Base-by-base conservation (phyloP, 2,113 vertebrate species). In the Hemiprocne comata region DNA sequence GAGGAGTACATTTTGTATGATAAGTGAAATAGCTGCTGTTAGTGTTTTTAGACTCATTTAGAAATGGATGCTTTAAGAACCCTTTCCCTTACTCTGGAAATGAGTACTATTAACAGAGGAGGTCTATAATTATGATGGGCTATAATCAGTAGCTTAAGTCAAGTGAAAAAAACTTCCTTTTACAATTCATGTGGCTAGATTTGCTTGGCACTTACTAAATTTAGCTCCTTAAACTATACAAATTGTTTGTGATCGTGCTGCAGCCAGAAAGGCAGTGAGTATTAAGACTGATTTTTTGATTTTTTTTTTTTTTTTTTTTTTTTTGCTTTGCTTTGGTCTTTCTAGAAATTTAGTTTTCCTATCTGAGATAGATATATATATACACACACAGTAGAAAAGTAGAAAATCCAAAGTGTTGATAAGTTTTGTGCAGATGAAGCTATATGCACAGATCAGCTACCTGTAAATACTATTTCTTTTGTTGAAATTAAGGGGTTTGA, bases 111-210 rank as follows among this genome's bases (percentile, higher is more conserved):
- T 76, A 82, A 48, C 69, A 91, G 80, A 80, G 26, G 17, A 60
- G 25, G 51, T 93, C 75, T 94, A 1, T 89, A 81, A 76, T 96
- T 95, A 72, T 33, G 34, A 83, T 44, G 64, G 73, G 48, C 62
- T 89, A 29, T 82, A 93, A 96, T 94, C 83, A 91, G 73, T 80
- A 87, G 46, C 69, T 85, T 51, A 89, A 93, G 82, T 85, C 72
- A 82, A 85, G 46, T 42, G 71, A 65, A 80, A 89, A 85, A 85
- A 54, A 13, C 34, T 74, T 82, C 50, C 71, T 85, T 88, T 88
- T 67, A 28, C 1, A 0, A 80, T 79, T 75, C n/a, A 17, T 53
- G 44, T 33, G 71, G n/a, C 53, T 81, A 9, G n/a, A 60, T 74
- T 78, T 84, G 57, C 72, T 86, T 60, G 87, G 87, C 67, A 28